Percentiles rank a stretch among this genome's conserved stretches.
These are phyloP conservation scores for Argyresthia goedartella DNA, from an alignment of 2,888 invertebrate genomes.

Conservation along the genomic window DNA sequence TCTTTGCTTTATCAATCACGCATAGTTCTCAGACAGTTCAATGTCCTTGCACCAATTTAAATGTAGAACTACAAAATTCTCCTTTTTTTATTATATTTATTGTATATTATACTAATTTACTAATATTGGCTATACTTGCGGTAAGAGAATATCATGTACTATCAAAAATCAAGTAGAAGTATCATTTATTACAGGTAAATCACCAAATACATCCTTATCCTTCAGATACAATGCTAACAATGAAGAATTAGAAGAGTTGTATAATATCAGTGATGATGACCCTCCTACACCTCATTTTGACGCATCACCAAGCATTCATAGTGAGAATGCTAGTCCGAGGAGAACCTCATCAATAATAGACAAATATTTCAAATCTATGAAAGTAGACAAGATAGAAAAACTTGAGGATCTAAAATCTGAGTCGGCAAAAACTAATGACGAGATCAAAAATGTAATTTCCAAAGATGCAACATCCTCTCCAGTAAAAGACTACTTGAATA, in stretches of 20 bases:
- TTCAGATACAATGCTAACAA: constrained; percentile 84
- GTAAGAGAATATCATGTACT: no score
- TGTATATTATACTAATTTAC: no score
- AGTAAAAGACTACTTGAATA: constrained; percentile 69
- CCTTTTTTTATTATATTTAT: no score
- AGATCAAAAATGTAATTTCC: constrained; percentile 21
- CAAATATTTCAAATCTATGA: constrained; percentile 62
- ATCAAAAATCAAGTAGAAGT: no score
- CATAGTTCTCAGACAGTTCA: not conserved
- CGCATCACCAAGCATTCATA: constrained; percentile 34
- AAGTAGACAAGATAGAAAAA: constrained; percentile 36
- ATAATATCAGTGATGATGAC: constrained; percentile 73
- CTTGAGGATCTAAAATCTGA: constrained; percentile 29
- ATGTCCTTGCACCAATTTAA: no score
- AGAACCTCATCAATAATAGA: constrained; percentile 56
- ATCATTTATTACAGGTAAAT: constrained; percentile 23
- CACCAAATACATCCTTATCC: constrained; percentile 63
- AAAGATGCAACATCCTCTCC: constrained; percentile 61
- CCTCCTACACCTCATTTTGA: constrained; percentile 60
- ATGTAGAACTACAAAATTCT: no score
- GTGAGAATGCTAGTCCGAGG: constrained; percentile 55
- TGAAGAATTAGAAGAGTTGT: constrained; percentile 80
- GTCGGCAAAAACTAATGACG: constrained; percentile 34
- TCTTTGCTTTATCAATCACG: not conserved
- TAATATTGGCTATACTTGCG: no score